phyloP scores from a whole-genome alignment of 2,113 vertebrate genomes.

The Plestiodon gilberti region DNA sequence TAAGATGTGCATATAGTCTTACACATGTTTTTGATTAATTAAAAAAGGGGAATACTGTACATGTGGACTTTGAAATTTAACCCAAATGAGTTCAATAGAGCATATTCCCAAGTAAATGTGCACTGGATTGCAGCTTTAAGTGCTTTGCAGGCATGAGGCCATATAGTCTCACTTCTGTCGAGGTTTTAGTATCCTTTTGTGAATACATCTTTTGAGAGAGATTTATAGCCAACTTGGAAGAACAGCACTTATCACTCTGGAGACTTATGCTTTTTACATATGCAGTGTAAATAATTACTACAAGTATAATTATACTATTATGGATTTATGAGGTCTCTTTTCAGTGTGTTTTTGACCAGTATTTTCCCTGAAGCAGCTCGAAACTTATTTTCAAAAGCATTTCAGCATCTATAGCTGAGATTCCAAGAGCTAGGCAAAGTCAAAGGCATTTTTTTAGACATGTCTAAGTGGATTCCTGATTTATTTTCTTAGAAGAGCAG shows the following conservation, averaged over 20 bases:
- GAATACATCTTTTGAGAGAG: background rate
- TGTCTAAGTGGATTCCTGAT: background rate
- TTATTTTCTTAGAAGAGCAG: no score
- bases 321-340: background rate
- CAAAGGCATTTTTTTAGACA: background rate
- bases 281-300: conserved; percentile 2
- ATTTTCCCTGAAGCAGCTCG: background rate
- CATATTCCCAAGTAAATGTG: background rate
- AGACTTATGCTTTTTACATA: background rate
- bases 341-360: background rate
- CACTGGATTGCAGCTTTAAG: background rate
- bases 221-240: background rate
- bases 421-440: background rate
- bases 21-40: no score
- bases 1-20: no score
- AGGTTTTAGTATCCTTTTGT: background rate
- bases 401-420: background rate
- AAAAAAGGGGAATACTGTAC: background rate
- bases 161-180: background rate
- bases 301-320: background rate
- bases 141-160: background rate
- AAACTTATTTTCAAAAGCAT: background rate
- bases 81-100: no score
- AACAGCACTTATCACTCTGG: background rate
- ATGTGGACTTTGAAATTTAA: background rate